These are phyloP conservation scores for Azemiops feae DNA, from an alignment of 2,113 vertebrate genomes.

Conservation along the genomic window DNA sequence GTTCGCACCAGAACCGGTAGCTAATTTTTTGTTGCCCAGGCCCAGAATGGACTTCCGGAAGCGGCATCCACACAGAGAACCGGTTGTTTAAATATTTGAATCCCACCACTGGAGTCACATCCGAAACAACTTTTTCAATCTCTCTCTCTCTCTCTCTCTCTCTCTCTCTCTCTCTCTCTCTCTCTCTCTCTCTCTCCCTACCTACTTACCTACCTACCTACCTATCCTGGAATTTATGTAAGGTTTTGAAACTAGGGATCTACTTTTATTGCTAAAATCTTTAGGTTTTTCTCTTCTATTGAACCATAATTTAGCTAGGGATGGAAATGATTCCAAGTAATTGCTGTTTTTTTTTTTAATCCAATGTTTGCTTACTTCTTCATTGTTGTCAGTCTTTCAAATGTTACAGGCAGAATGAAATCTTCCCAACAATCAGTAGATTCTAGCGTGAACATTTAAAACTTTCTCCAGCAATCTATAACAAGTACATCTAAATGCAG, in stretches of 20 bases:
- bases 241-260: not conserved
- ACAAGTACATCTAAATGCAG: not conserved
- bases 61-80: too few species aligned
- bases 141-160: fast-evolving
- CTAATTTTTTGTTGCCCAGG: too few species aligned
- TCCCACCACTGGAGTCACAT: not conserved
- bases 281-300: not conserved
- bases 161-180: fast-evolving
- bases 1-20: too few species aligned
- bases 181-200: fast-evolving
- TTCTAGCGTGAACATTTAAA: not conserved
- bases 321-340: not conserved
- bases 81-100: too few species aligned
- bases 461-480: not conserved
- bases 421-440: not conserved
- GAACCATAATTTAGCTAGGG: not conserved
- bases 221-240: not conserved
- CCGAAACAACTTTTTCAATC: not conserved
- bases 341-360: not conserved
- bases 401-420: not conserved
- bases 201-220: too few species aligned
- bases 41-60: too few species aligned
- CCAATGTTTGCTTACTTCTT: not conserved
- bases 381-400: not conserved
- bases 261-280: not conserved